Conservation (phyloP, 2,888 invertebrate species). For the Drosophila pseudotakahashii region DNA sequence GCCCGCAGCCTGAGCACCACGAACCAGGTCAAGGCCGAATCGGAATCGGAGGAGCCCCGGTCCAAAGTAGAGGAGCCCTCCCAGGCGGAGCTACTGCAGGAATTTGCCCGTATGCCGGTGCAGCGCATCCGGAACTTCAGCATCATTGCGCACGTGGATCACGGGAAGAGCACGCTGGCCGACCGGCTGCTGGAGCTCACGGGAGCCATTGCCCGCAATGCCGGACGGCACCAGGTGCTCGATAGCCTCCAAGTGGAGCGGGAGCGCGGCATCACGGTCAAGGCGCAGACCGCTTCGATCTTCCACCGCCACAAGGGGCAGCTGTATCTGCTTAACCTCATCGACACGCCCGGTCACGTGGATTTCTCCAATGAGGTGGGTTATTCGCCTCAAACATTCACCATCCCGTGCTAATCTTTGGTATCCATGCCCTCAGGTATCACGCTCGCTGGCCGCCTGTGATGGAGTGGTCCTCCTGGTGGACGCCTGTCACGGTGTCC, state of each 20-base stretch:
- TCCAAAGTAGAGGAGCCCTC: conserved; percentile 12
- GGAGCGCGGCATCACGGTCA: conserved; percentile 99
- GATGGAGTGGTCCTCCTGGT: conserved; percentile 97
- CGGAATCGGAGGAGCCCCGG: not conserved
- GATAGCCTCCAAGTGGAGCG: conserved; percentile 94
- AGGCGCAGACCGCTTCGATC: conserved; percentile 97
- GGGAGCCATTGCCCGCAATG: conserved; percentile 89
- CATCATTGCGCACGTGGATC: conserved; percentile 99
- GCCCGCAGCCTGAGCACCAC: conserved; percentile 13
- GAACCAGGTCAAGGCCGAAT: conserved; percentile 30
- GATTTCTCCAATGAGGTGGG: conserved; percentile 97
- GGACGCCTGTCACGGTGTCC: conserved; percentile 97
- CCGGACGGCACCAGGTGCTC: conserved; percentile 89
- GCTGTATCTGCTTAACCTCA: conserved; percentile 94
- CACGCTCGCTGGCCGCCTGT: conserved; percentile 95
- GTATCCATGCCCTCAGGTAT: conserved; percentile 86
- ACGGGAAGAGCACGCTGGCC: conserved; percentile 98
- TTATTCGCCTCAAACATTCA: not conserved
- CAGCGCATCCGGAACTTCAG: conserved; percentile 93
- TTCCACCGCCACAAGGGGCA: conserved; percentile 88
- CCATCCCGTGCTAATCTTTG: not conserved
- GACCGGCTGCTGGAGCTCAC: conserved; percentile 97
- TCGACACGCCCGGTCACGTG: conserved; percentile 99
- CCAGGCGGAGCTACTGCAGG: conserved; percentile 47
- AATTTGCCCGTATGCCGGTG: conserved; percentile 75